Base-by-base conservation (phyloP, 2,888 invertebrate species). In the Aleiodes alternator region DNA sequence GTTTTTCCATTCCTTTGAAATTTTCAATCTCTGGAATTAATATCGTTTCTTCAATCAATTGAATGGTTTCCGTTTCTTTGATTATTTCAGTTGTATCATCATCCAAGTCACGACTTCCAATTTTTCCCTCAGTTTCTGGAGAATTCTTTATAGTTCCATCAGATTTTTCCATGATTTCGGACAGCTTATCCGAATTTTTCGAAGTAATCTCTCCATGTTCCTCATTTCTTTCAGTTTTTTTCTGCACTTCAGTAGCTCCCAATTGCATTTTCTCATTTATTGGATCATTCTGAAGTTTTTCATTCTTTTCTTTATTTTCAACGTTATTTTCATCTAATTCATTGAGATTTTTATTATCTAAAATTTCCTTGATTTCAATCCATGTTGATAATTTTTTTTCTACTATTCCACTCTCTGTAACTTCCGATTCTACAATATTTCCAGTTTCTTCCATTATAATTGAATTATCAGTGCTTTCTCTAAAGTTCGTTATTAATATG, bases 11-110 rank as follows among this genome's bases (percentile, higher is more conserved):
- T 7, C 31, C 38, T 11, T 66, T 57, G n/a, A 59, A 59, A 11
- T 61, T 53, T 3, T 53, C 53, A n/a, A 59, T 48, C 38, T 78
- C 57, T 16, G 73, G 69, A 64, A 76, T 69, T 34, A 72, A 48
- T 38, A 73, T 69, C 8, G 76, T 75, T 48, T 71, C 68, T 64
- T 75, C 75, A 8, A 73, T 68, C 59, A 61, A 38, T 11, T 75
- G 61, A 4, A 31, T 73, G 48, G 72, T 31, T 31, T 78, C 72
- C 8, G 53, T 59, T n/a, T 69, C 61, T 0, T 48, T 38, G 16
- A 8, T 51, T 51, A 31, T 53, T 70, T 73, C 50, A 38, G 9
- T 12, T 14, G 12, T 14, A 16, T 11, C 14, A 34, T 34, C 6
- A 34, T 34, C 4, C 34, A 34, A 34, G 34, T 34, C 6, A 34